Conservation (phyloP, 1,140 invertebrate species). For the Dryas iulia region DNA sequence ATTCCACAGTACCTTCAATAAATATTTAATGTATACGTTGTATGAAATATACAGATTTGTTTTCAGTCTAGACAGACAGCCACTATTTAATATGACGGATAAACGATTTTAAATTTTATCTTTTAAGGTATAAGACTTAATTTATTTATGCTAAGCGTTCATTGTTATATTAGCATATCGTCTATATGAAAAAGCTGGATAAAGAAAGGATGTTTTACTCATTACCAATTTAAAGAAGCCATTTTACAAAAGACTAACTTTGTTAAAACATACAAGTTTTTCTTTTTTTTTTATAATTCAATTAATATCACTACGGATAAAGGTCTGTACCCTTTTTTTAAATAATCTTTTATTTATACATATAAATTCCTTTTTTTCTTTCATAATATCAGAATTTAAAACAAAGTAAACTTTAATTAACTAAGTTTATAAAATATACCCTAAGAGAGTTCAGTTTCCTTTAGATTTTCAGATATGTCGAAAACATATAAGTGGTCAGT, state of each 20-base stretch:
- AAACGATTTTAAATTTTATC: conserved; percentile 11
- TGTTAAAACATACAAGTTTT: no score
- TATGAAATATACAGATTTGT: conserved; percentile 1
- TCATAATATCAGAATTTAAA: no score
- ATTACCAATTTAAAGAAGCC: conserved; percentile 1
- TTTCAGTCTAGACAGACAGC: conserved; percentile 24
- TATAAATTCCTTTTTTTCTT: no score
- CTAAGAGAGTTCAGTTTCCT: no score
- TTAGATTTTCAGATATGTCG: no score
- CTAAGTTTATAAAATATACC: no score
- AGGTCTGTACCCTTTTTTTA: no score
- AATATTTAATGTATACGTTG: neutral
- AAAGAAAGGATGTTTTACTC: neutral
- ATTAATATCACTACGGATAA: no score
- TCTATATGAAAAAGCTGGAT: neutral
- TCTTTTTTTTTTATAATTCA: no score
- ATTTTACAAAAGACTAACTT: neutral
- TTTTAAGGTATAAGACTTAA: neutral
- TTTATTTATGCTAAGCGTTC: neutral
- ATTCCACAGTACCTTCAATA: neutral
- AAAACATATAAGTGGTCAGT: no score
- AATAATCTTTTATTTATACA: no score
- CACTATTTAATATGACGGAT: neutral
- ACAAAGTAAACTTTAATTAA: no score
- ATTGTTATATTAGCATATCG: neutral